Evolutionary conservation across 2,888 invertebrate genomes (phyloP).

Genomic region (Sturmia bella): DNA sequence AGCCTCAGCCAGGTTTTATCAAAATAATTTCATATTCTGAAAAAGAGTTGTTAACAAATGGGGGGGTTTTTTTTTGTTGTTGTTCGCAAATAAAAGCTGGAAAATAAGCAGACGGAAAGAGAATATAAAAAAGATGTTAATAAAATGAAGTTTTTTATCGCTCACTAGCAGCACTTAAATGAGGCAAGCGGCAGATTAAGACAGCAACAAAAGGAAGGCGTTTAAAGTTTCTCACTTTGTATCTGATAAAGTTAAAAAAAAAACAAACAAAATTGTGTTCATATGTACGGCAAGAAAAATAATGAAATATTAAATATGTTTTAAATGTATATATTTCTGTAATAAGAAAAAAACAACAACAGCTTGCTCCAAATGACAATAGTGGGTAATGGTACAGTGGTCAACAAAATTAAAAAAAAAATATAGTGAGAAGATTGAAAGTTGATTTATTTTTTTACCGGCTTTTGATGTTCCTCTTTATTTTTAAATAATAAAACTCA

Average conservation of each 20-base stretch:
- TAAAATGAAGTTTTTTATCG: conserved; percentile 46
- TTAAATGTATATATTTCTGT: background rate
- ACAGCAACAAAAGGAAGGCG: conserved; percentile 64
- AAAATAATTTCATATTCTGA: conserved; percentile 56
- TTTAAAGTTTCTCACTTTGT: conserved; percentile 61
- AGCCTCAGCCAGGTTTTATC: conserved; percentile 20
- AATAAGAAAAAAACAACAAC: no score
- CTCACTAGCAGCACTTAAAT: conserved; percentile 51
- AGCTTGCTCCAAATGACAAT: no score
- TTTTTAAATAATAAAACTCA: no score
- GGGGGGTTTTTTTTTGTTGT: conserved; percentile 8
- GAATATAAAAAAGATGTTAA: conserved; percentile 37
- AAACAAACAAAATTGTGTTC: background rate
- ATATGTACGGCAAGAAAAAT: background rate
- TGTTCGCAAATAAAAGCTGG: conserved; percentile 24
- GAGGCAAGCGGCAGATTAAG: conserved; percentile 66
- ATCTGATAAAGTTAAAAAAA: conserved; percentile 53
- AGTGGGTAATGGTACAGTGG: no score
- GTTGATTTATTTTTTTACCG: no score
- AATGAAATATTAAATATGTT: background rate
- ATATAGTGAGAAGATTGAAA: no score
- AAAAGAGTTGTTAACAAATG: conserved; percentile 69
- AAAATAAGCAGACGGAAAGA: conserved; percentile 5
- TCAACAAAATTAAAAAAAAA: no score
- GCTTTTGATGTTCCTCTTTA: no score